A percentile compares a stretch with the other conserved stretches of the same genome.
phyloP scores from a whole-genome alignment of 2,113 vertebrate species.

The Plotosus lineatus region DNA sequence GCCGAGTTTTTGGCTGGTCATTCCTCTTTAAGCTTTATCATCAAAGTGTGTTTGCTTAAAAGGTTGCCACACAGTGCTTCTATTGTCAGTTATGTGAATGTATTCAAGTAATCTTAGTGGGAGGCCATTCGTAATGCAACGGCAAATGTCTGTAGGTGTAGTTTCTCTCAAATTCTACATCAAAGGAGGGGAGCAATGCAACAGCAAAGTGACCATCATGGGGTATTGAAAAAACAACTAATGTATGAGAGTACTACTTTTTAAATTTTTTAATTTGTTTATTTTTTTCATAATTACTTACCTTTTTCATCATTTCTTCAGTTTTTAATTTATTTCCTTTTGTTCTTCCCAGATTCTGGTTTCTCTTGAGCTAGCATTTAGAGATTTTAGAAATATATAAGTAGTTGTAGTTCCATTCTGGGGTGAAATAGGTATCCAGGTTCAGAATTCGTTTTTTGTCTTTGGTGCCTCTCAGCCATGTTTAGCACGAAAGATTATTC shows the following conservation, averaged over 20 bases:
- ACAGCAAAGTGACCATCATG: constrained; percentile 48
- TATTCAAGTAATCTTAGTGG: background rate
- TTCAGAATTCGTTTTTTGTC: constrained; percentile 15
- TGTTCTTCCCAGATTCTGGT: background rate
- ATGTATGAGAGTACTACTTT: too few species aligned
- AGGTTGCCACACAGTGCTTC: background rate
- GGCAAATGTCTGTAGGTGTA: background rate
- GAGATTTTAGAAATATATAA: background rate
- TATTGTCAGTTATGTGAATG: background rate
- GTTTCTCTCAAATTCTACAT: background rate
- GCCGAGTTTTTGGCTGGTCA: too few species aligned
- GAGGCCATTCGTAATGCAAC: background rate
- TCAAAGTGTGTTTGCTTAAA: background rate
- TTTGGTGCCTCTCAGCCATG: constrained; percentile 43
- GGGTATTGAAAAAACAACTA: constrained; percentile 62
- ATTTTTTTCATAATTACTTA: too few species aligned
- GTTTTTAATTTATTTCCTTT: background rate
- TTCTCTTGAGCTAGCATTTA: background rate
- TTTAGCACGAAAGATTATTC: background rate
- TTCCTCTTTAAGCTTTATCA: too few species aligned
- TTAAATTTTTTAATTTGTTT: too few species aligned
- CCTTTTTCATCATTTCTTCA: too few species aligned
- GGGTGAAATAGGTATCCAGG: background rate
- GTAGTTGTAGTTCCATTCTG: too few species aligned
- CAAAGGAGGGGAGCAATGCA: background rate